These are phyloP conservation scores for Cryptophagus acutangulus DNA, from an alignment of 2,888 invertebrate species.

Conservation along the genomic window DNA sequence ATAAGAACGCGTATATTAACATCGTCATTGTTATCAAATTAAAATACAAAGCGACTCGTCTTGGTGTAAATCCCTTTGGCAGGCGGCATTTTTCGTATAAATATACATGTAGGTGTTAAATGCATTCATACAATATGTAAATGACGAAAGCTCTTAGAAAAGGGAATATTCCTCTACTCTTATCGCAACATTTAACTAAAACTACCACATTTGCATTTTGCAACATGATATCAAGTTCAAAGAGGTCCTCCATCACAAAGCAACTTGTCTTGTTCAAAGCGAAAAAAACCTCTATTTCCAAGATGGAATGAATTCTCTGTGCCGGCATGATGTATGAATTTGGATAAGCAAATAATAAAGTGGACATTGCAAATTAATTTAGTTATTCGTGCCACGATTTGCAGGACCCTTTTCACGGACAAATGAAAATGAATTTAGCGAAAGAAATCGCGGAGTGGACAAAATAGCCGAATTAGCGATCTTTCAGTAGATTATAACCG, in stretches of 20 bases:
- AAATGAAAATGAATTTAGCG: slow-evolving; percentile 44
- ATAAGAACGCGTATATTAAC: too few species aligned
- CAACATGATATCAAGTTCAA: too few species aligned
- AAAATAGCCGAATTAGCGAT: slow-evolving; percentile 46
- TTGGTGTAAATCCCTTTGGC: slow-evolving; percentile 4
- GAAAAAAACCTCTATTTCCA: too few species aligned
- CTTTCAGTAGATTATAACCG: slow-evolving; percentile 34
- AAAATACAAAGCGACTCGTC: slow-evolving; percentile 6
- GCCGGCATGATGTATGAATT: background rate
- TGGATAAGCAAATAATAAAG: slow-evolving; percentile 1
- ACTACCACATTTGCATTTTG: background rate
- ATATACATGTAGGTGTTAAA: slow-evolving; percentile 8
- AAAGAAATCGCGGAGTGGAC: slow-evolving; percentile 47
- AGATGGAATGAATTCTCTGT: too few species aligned
- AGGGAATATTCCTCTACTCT: background rate
- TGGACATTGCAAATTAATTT: slow-evolving; percentile 11
- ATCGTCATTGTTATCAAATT: slow-evolving; percentile 12
- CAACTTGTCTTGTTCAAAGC: too few species aligned
- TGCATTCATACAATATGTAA: slow-evolving; percentile 9
- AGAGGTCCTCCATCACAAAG: too few species aligned
- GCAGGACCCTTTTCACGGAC: slow-evolving; percentile 38
- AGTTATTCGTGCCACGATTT: slow-evolving; percentile 32
- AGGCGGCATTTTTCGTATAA: slow-evolving; percentile 4
- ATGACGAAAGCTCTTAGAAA: slow-evolving; percentile 5
- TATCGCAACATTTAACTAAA: background rate